These are phyloP conservation scores for Deroptyus accipitrinus DNA, from an alignment of 2,113 vertebrate species.

Conservation along the genomic window DNA sequence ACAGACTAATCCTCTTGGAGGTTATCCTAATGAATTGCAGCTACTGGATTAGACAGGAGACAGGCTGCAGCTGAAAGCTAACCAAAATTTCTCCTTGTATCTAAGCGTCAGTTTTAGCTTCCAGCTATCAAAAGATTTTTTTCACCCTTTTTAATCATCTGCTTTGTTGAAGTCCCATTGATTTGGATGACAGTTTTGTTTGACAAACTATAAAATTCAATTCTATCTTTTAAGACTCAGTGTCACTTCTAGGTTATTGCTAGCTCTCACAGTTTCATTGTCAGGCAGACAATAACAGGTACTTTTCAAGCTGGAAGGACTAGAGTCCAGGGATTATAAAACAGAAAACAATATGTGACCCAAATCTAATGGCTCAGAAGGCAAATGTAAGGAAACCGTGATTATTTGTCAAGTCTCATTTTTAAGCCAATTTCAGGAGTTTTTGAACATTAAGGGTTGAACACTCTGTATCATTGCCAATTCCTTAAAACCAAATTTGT, in stretches of 20 bases:
- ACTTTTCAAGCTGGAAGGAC: background rate
- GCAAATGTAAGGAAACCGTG: background rate
- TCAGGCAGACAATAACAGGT: background rate
- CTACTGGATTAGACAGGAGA: constrained; percentile 12
- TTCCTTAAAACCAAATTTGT: constrained; percentile 10
- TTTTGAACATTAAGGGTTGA: background rate
- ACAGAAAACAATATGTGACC: background rate
- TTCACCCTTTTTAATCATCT: background rate
- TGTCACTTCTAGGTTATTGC: background rate
- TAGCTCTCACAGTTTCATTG: background rate
- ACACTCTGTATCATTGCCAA: background rate
- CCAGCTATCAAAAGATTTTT: background rate
- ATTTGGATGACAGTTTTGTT: background rate
- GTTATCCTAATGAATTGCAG: constrained; percentile 58
- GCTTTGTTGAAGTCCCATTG: background rate
- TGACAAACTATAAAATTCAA: background rate
- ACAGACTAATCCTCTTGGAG: constrained; percentile 20
- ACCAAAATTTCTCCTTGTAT: background rate
- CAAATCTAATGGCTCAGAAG: background rate
- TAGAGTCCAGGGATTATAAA: background rate
- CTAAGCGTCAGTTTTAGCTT: background rate
- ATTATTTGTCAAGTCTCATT: background rate
- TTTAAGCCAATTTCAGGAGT: background rate
- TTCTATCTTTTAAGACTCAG: background rate
- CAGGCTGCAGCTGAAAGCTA: background rate